Evolutionary conservation across 2,797 vertebrate genomes (phyloP).

Genomic region (Siniperca undulata): DNA sequence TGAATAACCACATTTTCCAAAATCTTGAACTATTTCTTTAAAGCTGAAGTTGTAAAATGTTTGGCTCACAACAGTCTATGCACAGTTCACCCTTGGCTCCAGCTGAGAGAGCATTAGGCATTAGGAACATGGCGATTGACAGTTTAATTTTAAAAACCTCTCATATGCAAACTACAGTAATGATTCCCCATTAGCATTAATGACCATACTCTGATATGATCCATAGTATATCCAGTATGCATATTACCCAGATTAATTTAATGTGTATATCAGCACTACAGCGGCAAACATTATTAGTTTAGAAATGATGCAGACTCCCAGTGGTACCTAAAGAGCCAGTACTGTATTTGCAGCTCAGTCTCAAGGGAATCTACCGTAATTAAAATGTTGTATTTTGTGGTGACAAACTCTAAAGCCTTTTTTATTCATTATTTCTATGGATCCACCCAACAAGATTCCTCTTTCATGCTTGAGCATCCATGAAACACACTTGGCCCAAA

Average conservation of each 20-base stretch:
- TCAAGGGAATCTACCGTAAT: constrained; percentile 71
- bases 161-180: constrained; percentile 57
- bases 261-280: constrained; percentile 66
- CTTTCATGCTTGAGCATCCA: constrained; percentile 82
- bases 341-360: constrained; percentile 62
- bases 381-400: constrained; percentile 76
- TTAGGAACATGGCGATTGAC: constrained; percentile 42
- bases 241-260: constrained; percentile 70
- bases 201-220: constrained; percentile 62
- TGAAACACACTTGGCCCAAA: constrained; percentile 80
- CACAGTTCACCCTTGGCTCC: constrained; percentile 18
- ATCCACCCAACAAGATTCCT: constrained; percentile 81
- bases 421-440: constrained; percentile 85
- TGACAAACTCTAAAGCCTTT: constrained; percentile 69
- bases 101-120: constrained; percentile 34
- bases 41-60: not conserved
- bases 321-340: constrained; percentile 49
- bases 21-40: not conserved
- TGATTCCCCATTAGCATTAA: constrained; percentile 72
- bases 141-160: constrained; percentile 57
- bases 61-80: not conserved
- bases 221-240: constrained; percentile 67
- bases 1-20: not conserved
- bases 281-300: constrained; percentile 74
- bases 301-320: constrained; percentile 55